Evolutionary conservation across 2,797 vertebrate species (phyloP).

Genomic region (Paratrypauchen microcephalus): DNA sequence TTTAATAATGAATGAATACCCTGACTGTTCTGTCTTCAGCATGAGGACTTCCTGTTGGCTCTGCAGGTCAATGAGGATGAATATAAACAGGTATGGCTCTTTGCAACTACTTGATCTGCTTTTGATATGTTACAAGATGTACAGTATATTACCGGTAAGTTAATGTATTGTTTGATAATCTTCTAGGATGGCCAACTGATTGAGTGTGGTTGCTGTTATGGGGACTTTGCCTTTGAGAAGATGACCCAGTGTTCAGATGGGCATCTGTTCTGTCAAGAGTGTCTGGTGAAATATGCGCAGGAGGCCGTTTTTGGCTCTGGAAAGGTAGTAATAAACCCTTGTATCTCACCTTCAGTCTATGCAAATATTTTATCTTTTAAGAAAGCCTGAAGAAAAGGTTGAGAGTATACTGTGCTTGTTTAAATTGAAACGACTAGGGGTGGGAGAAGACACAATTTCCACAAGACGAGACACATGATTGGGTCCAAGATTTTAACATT

Average conservation of each 20-base stretch:
- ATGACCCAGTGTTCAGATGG: slow-evolving; percentile 96
- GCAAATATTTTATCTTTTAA: too few relatives aligned
- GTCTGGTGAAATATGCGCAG: slow-evolving; percentile 95
- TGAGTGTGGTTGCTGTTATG: slow-evolving; percentile 94
- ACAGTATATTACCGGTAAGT: too few relatives aligned
- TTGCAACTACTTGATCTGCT: background rate
- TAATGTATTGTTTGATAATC: background rate
- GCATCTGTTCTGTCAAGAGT: slow-evolving; percentile 98
- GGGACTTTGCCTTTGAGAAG: slow-evolving; percentile 95
- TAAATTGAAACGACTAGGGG: too few relatives aligned
- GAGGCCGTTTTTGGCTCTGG: slow-evolving; percentile 96
- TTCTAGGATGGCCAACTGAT: slow-evolving; percentile 94
- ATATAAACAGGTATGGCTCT: slow-evolving; percentile 87
- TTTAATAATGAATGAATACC: background rate
- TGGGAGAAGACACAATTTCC: too few relatives aligned
- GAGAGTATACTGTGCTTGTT: too few relatives aligned
- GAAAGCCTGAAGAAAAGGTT: too few relatives aligned
- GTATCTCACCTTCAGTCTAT: too few relatives aligned
- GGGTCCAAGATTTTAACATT: too few relatives aligned
- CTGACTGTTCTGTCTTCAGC: slow-evolving; percentile 69
- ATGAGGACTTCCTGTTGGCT: slow-evolving; percentile 94
- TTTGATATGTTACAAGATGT: background rate
- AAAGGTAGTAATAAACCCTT: slow-evolving; percentile 74
- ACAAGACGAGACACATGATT: too few relatives aligned
- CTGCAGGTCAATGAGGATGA: slow-evolving; percentile 97